Conservation (phyloP, 2,888 invertebrate genomes). For the Pristionchus mayeri region DNA sequence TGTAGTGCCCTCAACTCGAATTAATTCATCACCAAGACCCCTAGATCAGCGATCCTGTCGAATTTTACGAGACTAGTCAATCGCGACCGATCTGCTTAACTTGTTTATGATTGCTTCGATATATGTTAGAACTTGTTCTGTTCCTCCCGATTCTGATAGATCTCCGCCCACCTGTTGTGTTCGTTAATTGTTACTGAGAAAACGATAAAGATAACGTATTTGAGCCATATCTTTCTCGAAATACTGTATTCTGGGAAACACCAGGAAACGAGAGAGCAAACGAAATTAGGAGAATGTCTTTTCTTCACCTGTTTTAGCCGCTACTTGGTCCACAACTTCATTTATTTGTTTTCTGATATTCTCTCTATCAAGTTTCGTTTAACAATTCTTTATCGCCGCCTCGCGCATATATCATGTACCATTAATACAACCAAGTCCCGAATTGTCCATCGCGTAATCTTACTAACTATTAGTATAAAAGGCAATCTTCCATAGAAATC, state of each 20-base stretch:
- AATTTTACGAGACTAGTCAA: background rate
- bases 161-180: constrained; percentile 44
- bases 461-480: too few relatives aligned
- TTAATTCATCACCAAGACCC: constrained; percentile 46
- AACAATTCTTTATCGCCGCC: too few relatives aligned
- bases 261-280: background rate
- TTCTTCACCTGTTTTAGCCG: too few relatives aligned
- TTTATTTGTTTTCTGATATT: too few relatives aligned
- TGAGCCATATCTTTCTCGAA: background rate
- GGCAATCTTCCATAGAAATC: too few relatives aligned
- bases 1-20: constrained; percentile 71
- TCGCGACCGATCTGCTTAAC: background rate
- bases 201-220: constrained; percentile 19
- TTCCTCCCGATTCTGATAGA: background rate
- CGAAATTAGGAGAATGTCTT: too few relatives aligned
- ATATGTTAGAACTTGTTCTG: constrained; percentile 48
- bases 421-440: too few relatives aligned
- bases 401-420: too few relatives aligned
- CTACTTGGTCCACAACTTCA: too few relatives aligned
- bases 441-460: too few relatives aligned
- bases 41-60: background rate
- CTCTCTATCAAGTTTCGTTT: too few relatives aligned
- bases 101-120: constrained; percentile 52
- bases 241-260: background rate
- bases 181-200: background rate